Conservation (phyloP, 2,113 vertebrate species). For the Mus musculus region GRCm39 chr3:127828001-127828500, state of each 20-base stretch:
- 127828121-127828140: background rate
- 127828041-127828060: background rate
- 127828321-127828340: too few relatives aligned
- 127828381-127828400: too few relatives aligned
- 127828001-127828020: background rate
- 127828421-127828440: background rate
- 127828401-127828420: too few relatives aligned
- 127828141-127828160: background rate
- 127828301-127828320: too few relatives aligned
- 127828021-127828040: constrained; percentile 18
- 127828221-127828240: too few relatives aligned
- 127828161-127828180: background rate
- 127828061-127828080: background rate
- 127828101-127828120: background rate
- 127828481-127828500: background rate
- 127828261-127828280: too few relatives aligned
- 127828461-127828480: background rate
- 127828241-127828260: too few relatives aligned
- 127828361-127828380: too few relatives aligned
- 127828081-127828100: background rate
- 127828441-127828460: background rate
- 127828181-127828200: background rate
- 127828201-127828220: too few relatives aligned
- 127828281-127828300: too few relatives aligned
- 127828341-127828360: too few relatives aligned